Percentiles rank a stretch among this genome's conserved stretches.
Conservation (phyloP, 1,140 invertebrate species). For the Ceratosolen fusciceps region DNA sequence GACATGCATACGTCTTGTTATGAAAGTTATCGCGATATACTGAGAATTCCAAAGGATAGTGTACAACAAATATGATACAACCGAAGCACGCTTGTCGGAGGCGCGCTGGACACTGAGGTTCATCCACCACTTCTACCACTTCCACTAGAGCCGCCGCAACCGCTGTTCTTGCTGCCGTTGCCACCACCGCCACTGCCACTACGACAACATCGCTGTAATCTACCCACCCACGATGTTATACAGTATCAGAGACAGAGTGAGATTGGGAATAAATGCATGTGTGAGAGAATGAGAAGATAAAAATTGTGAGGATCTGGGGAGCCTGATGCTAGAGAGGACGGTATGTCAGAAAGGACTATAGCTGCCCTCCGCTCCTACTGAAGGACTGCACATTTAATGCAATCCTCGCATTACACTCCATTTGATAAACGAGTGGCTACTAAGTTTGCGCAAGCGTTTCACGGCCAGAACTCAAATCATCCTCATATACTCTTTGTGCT, state of each 20-base stretch:
- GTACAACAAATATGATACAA: conserved; percentile 20
- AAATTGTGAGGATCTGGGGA: no score
- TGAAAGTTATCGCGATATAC: conserved; percentile 2
- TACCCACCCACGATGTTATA: conserved; percentile 62
- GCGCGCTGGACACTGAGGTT: conserved; percentile 71
- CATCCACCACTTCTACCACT: conserved; percentile 63
- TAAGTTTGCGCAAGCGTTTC: conserved; percentile 16
- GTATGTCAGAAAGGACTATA: not conserved
- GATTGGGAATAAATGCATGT: no score
- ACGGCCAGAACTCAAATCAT: not conserved
- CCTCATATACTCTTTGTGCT: no score
- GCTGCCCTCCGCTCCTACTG: not conserved
- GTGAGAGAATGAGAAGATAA: no score
- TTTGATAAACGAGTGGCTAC: not conserved
- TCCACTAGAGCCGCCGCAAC: conserved; percentile 50
- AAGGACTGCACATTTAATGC: not conserved
- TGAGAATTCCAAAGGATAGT: conserved; percentile 8
- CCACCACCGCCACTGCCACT: conserved; percentile 52
- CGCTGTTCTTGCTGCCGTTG: conserved; percentile 28
- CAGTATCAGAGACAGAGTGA: not conserved
- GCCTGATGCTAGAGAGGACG: no score
- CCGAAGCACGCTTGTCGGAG: conserved; percentile 71
- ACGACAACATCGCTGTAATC: conserved; percentile 56
- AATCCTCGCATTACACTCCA: not conserved
- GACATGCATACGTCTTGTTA: not conserved